Evolutionary conservation across 2,113 vertebrate genomes (phyloP), one percentile per base, ranked within the genome.

Genomic region (Mormyrus iriodes): DNA sequence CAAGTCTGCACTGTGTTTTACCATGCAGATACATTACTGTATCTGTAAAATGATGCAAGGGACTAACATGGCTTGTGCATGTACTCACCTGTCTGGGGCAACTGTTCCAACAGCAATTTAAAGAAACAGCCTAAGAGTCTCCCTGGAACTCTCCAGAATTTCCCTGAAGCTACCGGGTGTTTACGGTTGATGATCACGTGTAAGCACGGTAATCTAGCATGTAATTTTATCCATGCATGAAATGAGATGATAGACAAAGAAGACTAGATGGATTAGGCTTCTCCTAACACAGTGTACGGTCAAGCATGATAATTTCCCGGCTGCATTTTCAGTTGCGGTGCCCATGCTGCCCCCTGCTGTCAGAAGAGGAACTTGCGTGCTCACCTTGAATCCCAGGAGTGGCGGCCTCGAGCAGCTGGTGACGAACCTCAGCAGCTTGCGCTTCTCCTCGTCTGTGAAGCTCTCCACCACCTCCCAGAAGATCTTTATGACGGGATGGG

Each of bases 381-480:
- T 90, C 93, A 99, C 98, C 97, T 99, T 99, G 92, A 99, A 99
- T 2, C 98, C 98, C 91, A 99, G 94, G 89, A 99, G 97, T 0
- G 98, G 98, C 0, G 98, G 98, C 48, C 98, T 96, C 88, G 98
- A 99, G 92, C 98, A 99, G 94, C 98, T 99, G 0, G 98, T 99
- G 79, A 99, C 98, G 88, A 99, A 99, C 94, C 96, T 98, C 48
- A 99, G 96, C 89, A 99, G 94, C 89, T 99, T 98, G 91, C 98
- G 97, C 91, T 99, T 99, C 90, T 99, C 98, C 65, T 98, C 98
- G 52, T 99, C 97, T 2, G 97, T 98, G 95, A 99, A 99, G n/a
- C 96, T 95, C 92, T 99, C 98, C 0, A 99, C 98, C 19, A 99
- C 98, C 90, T 97, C 97, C 98, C 98, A 99, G 91, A 99, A 99